Conservation (phyloP, 2,113 vertebrate genomes). For the Burhinus oedicnemus region DNA sequence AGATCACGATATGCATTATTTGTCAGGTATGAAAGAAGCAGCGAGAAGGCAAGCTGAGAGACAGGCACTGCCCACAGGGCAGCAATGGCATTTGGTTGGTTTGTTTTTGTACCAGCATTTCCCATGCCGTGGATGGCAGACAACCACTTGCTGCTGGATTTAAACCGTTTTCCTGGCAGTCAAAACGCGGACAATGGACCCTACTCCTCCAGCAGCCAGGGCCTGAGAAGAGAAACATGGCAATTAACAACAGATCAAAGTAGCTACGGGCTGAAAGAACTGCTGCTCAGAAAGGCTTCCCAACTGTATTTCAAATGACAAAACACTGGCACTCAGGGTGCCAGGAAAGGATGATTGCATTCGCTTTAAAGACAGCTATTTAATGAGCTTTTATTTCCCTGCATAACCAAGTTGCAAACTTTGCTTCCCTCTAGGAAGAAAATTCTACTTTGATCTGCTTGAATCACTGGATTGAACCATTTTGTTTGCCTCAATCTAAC, state of each 20-base stretch:
- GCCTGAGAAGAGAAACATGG: constrained; percentile 76
- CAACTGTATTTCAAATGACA: background rate
- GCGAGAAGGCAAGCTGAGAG: constrained; percentile 76
- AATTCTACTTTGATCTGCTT: background rate
- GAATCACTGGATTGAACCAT: background rate
- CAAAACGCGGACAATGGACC: constrained; percentile 93
- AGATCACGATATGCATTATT: constrained; percentile 53
- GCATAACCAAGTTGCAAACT: background rate
- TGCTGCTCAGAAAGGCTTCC: background rate
- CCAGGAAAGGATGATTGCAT: background rate
- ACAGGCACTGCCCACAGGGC: constrained; percentile 59
- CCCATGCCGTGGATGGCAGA: background rate
- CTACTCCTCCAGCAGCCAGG: constrained; percentile 92
- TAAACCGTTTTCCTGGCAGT: constrained; percentile 96
- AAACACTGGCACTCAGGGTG: background rate
- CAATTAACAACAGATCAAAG: background rate
- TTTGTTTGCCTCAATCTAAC: background rate
- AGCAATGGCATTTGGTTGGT: constrained; percentile 61
- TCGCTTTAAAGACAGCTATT: background rate
- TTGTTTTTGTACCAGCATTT: constrained; percentile 70
- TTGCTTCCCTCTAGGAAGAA: background rate
- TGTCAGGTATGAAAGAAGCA: constrained; percentile 69
- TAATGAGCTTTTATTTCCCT: background rate
- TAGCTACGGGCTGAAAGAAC: background rate
- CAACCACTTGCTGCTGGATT: constrained; percentile 34